Evolutionary conservation across 2,113 vertebrate genomes (phyloP).

Genomic region (Pao palembangensis): DNA sequence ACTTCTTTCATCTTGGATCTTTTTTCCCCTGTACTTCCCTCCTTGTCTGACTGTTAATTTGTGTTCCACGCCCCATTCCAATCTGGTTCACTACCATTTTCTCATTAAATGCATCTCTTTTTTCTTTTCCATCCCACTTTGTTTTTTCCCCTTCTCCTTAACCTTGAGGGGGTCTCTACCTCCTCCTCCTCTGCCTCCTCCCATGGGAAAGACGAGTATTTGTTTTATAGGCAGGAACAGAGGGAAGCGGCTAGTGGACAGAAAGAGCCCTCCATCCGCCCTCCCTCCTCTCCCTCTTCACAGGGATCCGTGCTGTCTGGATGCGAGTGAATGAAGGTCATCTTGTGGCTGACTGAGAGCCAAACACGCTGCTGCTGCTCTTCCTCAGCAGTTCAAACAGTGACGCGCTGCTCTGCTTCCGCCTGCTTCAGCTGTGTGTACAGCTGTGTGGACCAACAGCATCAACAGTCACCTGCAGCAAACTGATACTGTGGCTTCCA

Average conservation of each 20-base stretch:
- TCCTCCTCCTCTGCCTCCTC: conserved; percentile 16
- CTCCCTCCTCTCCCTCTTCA: conserved; percentile 31
- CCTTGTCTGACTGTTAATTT: neutral
- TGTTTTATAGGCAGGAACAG: conserved; percentile 53
- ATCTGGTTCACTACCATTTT: conserved; percentile 19
- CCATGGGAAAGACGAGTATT: conserved; percentile 47
- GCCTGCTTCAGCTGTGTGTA: conserved; percentile 34
- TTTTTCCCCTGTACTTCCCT: neutral
- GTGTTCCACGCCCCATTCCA: conserved; percentile 6
- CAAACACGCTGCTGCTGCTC: conserved; percentile 43
- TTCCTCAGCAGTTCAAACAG: conserved; percentile 49
- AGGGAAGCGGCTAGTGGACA: conserved; percentile 42
- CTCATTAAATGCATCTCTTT: conserved; percentile 10
- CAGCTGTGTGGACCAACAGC: conserved; percentile 50
- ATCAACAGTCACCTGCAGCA: conserved; percentile 22
- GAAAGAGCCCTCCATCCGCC: conserved; percentile 33
- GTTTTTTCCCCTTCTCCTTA: neutral
- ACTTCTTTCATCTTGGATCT: neutral
- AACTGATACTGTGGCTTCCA: conserved; percentile 15
- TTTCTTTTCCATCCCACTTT: conserved; percentile 14
- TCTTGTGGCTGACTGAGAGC: conserved; percentile 44
- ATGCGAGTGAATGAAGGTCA: conserved; percentile 63
- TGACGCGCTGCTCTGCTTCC: conserved; percentile 27
- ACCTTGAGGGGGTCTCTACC: neutral
- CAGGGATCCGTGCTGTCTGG: conserved; percentile 43